Base-by-base conservation (phyloP, 2,797 vertebrate genomes). In the Acanthis flammea region DNA sequence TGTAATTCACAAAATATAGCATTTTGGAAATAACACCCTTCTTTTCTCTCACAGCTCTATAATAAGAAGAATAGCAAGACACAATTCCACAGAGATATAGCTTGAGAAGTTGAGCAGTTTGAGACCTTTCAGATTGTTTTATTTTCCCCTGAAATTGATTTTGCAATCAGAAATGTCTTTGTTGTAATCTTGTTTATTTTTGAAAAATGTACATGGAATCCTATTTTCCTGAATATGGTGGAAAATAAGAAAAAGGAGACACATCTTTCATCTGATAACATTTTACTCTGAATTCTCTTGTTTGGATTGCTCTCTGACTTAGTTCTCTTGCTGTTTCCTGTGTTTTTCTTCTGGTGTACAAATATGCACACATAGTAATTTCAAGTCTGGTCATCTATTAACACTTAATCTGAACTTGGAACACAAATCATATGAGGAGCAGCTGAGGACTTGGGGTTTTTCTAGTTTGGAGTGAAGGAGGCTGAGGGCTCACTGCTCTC, bases 1-100 rank as follows among this genome's bases (percentile, higher is more conserved):
- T 97, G 51, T 58, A 94, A 92, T 66, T 73, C 53, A 84, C 74
- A 95, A 95, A 47, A 33, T 35, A 19, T 84, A 85, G 89, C 80
- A 84, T 41, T 92, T 95, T 97, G 58, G 45, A 81, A 94, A 78
- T 54, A 2, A 57, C 3, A 92, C 19, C 37, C 14, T 85, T 63
- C 33, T 91, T 82, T 95, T 82, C 92, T 58, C 75, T 91, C 93
- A 65, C 2, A 28, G 45, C 58, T 88, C 75, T 96, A 57, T 94
- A 90, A 62, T 42, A 92, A 86, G 37, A 90, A 78, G 39, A 88
- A 81, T 84, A 80, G 68, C 72, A 91, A 92, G 65, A 82, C 58
- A 75, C 37, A 54, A 83, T 75, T 88, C 53, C 12, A 10, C 53
- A 74, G 42, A 57, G 30, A 30, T 63, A 63, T 41, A 81, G 24